Base-by-base conservation (phyloP, 2,888 invertebrate genomes). In the Acanthosepion lycidas region DNA sequence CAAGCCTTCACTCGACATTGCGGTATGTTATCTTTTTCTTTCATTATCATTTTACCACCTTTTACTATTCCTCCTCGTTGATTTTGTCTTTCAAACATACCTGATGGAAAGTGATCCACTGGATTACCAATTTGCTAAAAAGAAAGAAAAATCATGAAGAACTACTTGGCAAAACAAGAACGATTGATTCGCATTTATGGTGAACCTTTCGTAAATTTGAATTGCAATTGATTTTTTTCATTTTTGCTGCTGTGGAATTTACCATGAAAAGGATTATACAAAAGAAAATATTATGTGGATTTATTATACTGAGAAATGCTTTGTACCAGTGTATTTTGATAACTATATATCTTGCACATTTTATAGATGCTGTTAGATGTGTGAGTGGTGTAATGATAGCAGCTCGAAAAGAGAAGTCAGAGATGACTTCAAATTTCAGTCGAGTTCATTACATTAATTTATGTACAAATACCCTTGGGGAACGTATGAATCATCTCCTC, bases 1-100 rank as follows among this genome's bases (percentile, higher is more conserved):
- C 98, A 98, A 97, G 98, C 98, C 94, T 98, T 98, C 94, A 98
- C 98, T 96, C 98, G 98, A 97, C 98, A 98, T 97, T 98, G 98
- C 97, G 98, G 98, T 96, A 98, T 98, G 96, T 94, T n/a, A 55
- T 18, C 23, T 42, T 33, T 94, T 55, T 51, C n/a, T 26, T 23
- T 48, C 8, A 8, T 9, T 78, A n/a, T 78, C 12, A 33, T 33
- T 49, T 33, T 78, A 2, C 23, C 33, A 12, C 20, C 23, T 42
- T 15, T 51, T 15, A 26, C 49, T 4, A 9, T 92, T 92, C 92
- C 23, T 92, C 92, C 23, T 92, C 6, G 5, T 48, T 20, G 26
- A 49, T 92, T 92, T 92, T 20, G 4, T 48, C 48, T n/a, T 48
- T 92, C 49, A 49, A 92, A 33, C 48, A 51, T 5, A 92, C 92